A percentile compares a stretch with the other conserved stretches of the same genome.
Conservation (phyloP, 2,888 invertebrate genomes). For the Phengaris arion region DNA sequence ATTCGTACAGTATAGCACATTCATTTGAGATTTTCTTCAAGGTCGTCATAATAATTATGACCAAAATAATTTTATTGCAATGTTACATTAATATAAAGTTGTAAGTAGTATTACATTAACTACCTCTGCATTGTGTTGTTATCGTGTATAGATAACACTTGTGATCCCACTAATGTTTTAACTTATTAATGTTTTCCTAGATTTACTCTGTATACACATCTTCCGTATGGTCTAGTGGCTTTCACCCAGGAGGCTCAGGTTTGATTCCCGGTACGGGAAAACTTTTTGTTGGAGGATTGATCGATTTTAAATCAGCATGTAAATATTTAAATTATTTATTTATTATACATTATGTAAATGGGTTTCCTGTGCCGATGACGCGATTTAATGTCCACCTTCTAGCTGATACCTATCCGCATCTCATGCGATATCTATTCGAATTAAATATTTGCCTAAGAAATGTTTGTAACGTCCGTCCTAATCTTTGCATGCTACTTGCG, state of each 20-base stretch:
- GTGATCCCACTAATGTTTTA: no score
- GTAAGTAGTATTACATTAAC: background rate
- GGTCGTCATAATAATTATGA: background rate
- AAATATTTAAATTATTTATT: background rate
- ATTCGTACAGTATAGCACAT: background rate
- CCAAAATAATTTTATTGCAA: slow-evolving; percentile 7
- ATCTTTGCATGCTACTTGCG: no score
- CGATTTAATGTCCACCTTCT: background rate
- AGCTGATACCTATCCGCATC: background rate
- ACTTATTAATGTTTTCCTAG: no score
- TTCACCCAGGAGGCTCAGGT: slow-evolving; percentile 79
- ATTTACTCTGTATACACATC: no score
- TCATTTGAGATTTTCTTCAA: background rate
- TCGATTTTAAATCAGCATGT: background rate
- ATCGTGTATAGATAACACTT: no score
- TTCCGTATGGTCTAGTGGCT: no score
- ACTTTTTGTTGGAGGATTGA: background rate
- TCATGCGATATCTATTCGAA: background rate
- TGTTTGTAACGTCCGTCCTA: no score
- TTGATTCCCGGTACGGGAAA: slow-evolving; percentile 86
- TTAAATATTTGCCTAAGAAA: background rate
- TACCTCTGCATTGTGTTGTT: background rate
- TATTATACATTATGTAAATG: background rate
- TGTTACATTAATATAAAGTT: background rate
- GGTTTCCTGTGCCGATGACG: background rate